Evolutionary conservation across 2,113 vertebrate species (phyloP).

Genomic region (Anolis carolinensis): DNA sequence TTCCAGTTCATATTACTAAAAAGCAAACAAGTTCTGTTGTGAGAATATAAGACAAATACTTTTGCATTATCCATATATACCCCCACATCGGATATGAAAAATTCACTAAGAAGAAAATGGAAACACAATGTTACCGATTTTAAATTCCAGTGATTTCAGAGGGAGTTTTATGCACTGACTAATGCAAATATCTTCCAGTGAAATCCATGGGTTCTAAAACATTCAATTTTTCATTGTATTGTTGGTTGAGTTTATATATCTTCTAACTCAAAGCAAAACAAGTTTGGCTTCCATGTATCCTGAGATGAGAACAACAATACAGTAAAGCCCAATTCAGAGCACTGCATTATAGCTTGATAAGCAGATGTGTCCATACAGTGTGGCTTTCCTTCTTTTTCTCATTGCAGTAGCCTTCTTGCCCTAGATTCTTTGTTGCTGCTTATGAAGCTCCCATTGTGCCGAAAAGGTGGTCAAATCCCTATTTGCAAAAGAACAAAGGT

Average conservation of each 20-base stretch:
- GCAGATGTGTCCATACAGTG: not conserved
- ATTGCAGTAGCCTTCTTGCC: not conserved
- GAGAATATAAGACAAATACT: not conserved
- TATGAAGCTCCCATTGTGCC: not conserved
- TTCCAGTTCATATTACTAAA: not conserved
- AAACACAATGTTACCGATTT: not conserved
- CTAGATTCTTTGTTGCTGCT: not conserved
- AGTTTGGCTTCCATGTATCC: not conserved
- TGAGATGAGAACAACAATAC: not conserved
- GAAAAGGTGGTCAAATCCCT: not conserved
- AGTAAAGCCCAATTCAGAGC: not conserved
- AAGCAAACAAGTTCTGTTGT: not conserved
- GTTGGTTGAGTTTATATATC: not conserved
- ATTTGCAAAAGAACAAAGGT: not conserved
- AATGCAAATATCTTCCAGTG: not conserved
- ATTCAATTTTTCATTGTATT: not conserved
- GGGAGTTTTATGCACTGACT: not conserved
- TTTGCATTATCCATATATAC: not conserved
- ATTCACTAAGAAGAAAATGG: not conserved
- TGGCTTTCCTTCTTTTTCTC: not conserved
- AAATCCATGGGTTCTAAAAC: not conserved
- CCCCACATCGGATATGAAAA: not conserved
- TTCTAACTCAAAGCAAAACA: conserved; percentile 1
- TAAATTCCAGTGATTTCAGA: not conserved
- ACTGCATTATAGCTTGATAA: not conserved